Percentiles rank a stretch among this genome's conserved stretches.
phyloP scores from a whole-genome alignment of 2,113 vertebrate species.

The Dasyprocta punctata region DNA sequence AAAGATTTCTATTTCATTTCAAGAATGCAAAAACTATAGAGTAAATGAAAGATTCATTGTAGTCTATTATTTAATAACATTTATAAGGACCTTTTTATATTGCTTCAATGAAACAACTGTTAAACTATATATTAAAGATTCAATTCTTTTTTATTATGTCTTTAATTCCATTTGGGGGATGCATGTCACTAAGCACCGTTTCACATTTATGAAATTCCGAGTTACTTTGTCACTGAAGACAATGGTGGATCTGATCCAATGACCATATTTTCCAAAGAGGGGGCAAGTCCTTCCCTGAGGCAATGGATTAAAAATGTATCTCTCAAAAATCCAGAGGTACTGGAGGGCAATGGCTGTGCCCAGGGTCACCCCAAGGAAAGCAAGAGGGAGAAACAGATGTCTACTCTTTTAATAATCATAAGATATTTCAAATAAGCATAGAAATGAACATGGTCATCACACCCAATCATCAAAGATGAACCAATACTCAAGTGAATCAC shows the following conservation, averaged over 20 bases:
- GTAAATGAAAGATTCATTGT: conserved; percentile 62
- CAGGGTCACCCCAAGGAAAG: neutral
- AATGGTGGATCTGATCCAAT: neutral
- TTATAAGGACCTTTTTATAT: conserved; percentile 46
- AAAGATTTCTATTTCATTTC: conserved; percentile 37
- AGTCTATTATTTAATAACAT: conserved; percentile 63
- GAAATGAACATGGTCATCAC: neutral
- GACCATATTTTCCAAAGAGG: neutral
- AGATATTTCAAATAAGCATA: neutral
- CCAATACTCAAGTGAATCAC: rapidly evolving
- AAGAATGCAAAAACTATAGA: conserved; percentile 32
- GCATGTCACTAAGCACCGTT: neutral
- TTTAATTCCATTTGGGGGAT: neutral
- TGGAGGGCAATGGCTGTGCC: neutral
- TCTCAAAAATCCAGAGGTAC: neutral
- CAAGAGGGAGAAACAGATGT: neutral
- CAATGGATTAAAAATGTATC: neutral
- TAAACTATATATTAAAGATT: conserved; percentile 51
- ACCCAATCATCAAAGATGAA: neutral
- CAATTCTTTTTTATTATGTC: conserved; percentile 7
- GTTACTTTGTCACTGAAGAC: neutral
- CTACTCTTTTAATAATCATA: neutral
- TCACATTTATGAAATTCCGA: conserved; percentile 1
- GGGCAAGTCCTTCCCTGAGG: neutral
- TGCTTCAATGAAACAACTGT: conserved; percentile 43